These are phyloP conservation scores for Rhinatrema bivittatum DNA, from an alignment of 2,797 vertebrate genomes.

Conservation along the genomic window DNA sequence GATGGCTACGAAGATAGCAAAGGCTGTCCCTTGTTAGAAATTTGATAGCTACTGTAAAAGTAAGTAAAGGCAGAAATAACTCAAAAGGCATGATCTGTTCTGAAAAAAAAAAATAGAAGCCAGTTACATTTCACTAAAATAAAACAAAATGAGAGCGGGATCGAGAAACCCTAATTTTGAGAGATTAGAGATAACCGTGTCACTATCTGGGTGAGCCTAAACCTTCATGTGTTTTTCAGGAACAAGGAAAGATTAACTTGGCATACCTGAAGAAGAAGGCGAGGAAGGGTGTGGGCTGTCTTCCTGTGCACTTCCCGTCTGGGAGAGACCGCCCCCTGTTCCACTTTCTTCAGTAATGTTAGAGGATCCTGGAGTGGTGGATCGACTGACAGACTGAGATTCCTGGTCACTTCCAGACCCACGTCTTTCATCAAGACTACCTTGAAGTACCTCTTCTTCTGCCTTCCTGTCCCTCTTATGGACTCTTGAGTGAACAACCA, in stretches of 20 bases:
- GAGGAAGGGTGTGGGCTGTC: constrained; percentile 97
- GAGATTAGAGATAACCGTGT: too few relatives aligned
- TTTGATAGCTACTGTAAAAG: too few relatives aligned
- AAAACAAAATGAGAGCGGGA: too few relatives aligned
- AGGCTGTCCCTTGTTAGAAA: too few relatives aligned
- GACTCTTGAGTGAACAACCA: constrained; percentile 92
- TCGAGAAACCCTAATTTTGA: too few relatives aligned
- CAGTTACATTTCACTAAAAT: too few relatives aligned
- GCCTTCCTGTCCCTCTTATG: constrained; percentile 84
- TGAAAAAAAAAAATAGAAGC: too few relatives aligned
- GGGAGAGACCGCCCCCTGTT: constrained; percentile 85
- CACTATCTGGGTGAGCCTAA: too few relatives aligned
- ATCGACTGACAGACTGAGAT: constrained; percentile 96
- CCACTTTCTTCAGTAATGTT: constrained; percentile 96
- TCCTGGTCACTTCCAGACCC: constrained; percentile 96
- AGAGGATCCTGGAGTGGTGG: constrained; percentile 93
- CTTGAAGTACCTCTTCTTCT: constrained; percentile 76
- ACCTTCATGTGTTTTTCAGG: too few relatives aligned
- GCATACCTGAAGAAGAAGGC: constrained; percentile 89
- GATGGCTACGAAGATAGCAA: too few relatives aligned
- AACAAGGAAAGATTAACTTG: constrained; percentile 14
- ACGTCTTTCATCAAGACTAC: constrained; percentile 79
- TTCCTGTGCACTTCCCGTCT: constrained; percentile 92
- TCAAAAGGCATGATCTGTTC: too few relatives aligned
- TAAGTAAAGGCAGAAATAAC: too few relatives aligned